Evolutionary conservation across 1,140 invertebrate genomes (phyloP).

Genomic region (Papilio glaucus): DNA sequence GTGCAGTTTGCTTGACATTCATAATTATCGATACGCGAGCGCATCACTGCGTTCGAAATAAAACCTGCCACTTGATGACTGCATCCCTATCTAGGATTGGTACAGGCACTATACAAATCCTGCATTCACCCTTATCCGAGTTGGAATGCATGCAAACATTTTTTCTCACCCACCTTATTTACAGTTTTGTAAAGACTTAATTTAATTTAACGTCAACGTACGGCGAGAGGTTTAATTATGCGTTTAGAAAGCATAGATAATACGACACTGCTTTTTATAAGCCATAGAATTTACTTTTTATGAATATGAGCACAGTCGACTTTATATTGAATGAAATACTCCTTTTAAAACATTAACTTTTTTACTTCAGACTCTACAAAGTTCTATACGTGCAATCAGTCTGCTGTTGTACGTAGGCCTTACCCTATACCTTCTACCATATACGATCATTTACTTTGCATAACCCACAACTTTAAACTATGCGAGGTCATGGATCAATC

Average conservation of each 20-base stretch:
- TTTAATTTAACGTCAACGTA: slow-evolving; percentile 10
- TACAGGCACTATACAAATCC: slow-evolving; percentile 23
- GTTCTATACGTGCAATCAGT: too few species aligned
- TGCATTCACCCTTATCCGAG: slow-evolving; percentile 35
- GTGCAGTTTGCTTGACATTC: not conserved
- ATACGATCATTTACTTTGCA: too few species aligned
- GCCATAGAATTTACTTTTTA: slow-evolving; percentile 8
- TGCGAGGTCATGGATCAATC: too few species aligned
- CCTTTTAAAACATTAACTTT: not conserved
- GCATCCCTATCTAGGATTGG: slow-evolving; percentile 43
- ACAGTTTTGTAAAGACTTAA: slow-evolving; percentile 29
- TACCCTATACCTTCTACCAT: too few species aligned
- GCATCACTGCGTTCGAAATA: slow-evolving; percentile 58
- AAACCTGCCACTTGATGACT: slow-evolving; percentile 69
- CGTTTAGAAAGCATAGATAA: slow-evolving; percentile 23
- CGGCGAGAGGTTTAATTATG: slow-evolving; percentile 28
- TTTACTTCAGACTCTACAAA: too few species aligned
- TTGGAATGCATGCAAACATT: slow-evolving; percentile 33
- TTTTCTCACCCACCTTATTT: slow-evolving; percentile 30
- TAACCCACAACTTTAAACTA: too few species aligned
- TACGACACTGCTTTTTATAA: slow-evolving; percentile 4
- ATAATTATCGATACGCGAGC: slow-evolving; percentile 31
- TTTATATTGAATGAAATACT: not conserved
- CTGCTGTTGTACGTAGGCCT: too few species aligned
- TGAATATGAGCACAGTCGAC: not conserved